phyloP scores from a whole-genome alignment of 2,888 invertebrate species.

The Mactromeris polynyma region DNA sequence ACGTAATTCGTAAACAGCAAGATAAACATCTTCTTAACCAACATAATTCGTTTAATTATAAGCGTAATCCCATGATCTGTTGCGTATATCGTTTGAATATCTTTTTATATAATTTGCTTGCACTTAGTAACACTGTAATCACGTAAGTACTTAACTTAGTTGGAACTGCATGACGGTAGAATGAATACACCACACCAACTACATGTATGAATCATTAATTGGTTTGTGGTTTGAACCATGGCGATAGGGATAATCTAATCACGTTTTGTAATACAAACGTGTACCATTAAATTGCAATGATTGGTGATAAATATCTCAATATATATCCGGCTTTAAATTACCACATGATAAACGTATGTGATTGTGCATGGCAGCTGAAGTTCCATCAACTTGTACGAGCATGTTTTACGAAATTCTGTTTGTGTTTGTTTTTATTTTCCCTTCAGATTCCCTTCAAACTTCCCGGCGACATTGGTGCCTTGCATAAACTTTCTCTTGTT shows the following conservation, averaged over 20 bases:
- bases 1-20: not conserved
- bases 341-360: not conserved
- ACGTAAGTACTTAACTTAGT: not conserved
- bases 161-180: no score
- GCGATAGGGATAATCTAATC: not conserved
- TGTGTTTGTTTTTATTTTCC: no score
- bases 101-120: not conserved
- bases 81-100: not conserved
- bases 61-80: not conserved
- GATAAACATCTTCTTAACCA: not conserved
- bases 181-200: not conserved
- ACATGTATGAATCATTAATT: not conserved
- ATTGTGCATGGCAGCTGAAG: not conserved
- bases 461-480: not conserved
- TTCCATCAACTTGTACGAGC: not conserved
- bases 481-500: not conserved
- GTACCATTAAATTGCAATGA: not conserved
- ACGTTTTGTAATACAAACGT: not conserved
- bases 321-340: not conserved
- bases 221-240: no score
- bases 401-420: not conserved
- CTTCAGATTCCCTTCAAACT: not conserved
- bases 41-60: not conserved
- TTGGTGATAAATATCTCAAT: not conserved
- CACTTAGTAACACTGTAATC: not conserved